Evolutionary conservation across 2,797 vertebrate species (phyloP).

Genomic region (Trachurus trachurus): DNA sequence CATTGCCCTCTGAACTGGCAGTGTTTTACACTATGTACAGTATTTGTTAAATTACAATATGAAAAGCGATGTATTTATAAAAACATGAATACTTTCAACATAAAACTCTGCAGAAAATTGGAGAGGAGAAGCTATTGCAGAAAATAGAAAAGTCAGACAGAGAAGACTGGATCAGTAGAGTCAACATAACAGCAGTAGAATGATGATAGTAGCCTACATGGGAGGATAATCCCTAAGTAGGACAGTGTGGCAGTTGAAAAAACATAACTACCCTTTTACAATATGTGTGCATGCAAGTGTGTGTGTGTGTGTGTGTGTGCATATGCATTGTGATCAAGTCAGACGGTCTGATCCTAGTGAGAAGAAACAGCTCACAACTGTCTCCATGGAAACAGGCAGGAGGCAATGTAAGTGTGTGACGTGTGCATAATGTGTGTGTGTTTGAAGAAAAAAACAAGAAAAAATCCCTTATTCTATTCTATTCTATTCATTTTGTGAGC

Average conservation of each 20-base stretch:
- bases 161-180: not conserved
- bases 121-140: not conserved
- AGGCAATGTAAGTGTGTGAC: conserved; percentile 45
- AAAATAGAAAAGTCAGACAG: not conserved
- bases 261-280: conserved; percentile 9
- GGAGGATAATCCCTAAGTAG: not conserved
- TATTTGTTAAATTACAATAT: not conserved
- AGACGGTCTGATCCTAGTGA: conserved; percentile 59
- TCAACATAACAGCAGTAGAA: not conserved
- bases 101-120: not conserved
- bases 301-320: conserved; percentile 25
- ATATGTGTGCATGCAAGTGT: not conserved
- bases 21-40: not conserved
- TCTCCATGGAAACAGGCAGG: conserved; percentile 79
- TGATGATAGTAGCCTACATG: not conserved
- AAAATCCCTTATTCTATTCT: conserved; percentile 3
- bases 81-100: not conserved
- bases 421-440: conserved; percentile 6
- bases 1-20: not conserved
- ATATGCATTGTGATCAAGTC: conserved; percentile 61
- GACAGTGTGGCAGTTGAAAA: conserved; percentile 18
- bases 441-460: conserved; percentile 4
- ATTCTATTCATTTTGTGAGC: not conserved
- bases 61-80: not conserved
- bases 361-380: conserved; percentile 67